These are phyloP conservation scores for Platycnemis pennipes DNA, from an alignment of 2,888 invertebrate species.

Conservation along the genomic window DNA sequence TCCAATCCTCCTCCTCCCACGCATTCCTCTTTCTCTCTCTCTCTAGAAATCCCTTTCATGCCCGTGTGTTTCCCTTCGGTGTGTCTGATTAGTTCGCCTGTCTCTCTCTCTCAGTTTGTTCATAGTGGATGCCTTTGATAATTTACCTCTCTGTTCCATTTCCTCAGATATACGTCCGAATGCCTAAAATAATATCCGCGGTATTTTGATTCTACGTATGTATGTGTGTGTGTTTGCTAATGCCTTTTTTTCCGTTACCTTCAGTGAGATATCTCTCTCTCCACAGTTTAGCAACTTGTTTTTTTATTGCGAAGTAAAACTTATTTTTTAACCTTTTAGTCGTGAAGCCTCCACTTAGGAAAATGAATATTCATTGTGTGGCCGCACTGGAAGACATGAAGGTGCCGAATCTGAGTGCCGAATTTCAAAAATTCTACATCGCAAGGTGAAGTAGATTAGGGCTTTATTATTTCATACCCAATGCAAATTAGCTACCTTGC, in stretches of 20 bases:
- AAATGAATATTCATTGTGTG: no score
- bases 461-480: no score
- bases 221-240: neutral
- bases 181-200: neutral
- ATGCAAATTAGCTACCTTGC: no score
- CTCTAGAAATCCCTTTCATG: neutral
- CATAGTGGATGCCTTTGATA: slow-evolving; percentile 46
- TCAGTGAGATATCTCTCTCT: neutral
- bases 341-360: no score
- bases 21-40: neutral
- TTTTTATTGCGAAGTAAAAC: neutral
- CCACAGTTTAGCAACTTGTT: neutral
- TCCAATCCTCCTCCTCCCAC: neutral
- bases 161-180: neutral
- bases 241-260: neutral
- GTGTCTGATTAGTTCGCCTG: slow-evolving; percentile 25
- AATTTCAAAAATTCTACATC: no score
- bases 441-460: no score
- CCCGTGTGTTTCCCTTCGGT: neutral
- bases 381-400: no score
- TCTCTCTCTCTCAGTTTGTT: neutral
- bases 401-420: no score
- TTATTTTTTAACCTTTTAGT: neutral
- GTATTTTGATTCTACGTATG: neutral
- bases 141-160: neutral